Base-by-base conservation (phyloP, 2,113 vertebrate species). In the Acinonyx jubatus region DNA sequence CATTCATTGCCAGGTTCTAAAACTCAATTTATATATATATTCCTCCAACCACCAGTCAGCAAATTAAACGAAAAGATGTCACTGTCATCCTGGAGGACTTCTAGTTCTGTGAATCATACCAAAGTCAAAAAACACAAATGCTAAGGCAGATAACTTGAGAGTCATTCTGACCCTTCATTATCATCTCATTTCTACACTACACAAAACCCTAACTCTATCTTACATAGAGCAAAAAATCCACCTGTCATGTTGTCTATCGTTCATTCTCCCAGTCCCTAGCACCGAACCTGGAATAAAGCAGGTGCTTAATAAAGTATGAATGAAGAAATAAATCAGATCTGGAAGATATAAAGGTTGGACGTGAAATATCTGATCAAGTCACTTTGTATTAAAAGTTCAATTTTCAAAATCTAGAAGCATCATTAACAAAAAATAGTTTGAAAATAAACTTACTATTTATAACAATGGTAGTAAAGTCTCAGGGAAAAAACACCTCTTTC, bases 361-460 rank as follows among this genome's bases (percentile, higher is more conserved):
- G 52, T 5, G 7, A 84, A 14, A 31, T 88, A 78, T 55, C 14
- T 36, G 31, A 94, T 81, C 21, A 81, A 88, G 57, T 80, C 33
- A 50, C 10, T 94, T 41, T 61, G 27, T 52, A 88, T 31, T 96
- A 95, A 91, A 97, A 94, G 73, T 61, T 96, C 21, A 71, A 78
- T 23, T 91, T 93, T 83, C 69, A 84, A 94, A 90, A 84, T n/a
- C 55, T 13, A 71, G n/a, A 92, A 90, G 31, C 74, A 68, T 91
- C 33, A 96, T 33, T 25, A 91, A 65, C 80, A 91, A 91, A 89
- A 87, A 0, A 31, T 82, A 94, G 7, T 82, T 23, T 84, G 66
- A 97, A 97, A 88, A 96, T 87, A 92, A 92, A 69, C 16, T 79
- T 94, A 48, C n/a, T 55, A 61, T 73, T 84, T 85, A 63, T 27